Conservation (phyloP, 2,797 vertebrate species). For the Tenualosa thibaudeaui region DNA sequence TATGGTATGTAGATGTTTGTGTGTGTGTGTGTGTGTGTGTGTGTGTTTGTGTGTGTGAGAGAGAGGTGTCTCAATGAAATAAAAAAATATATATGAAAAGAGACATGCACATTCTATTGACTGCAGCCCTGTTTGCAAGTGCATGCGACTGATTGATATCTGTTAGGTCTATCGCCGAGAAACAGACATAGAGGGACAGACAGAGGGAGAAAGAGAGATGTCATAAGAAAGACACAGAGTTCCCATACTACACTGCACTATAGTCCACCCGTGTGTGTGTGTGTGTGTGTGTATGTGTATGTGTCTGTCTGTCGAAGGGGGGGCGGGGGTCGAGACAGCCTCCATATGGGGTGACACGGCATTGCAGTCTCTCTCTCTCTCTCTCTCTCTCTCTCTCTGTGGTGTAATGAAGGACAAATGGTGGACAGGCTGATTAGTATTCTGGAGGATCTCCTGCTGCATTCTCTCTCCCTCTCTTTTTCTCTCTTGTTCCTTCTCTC, state of each 20-base stretch:
- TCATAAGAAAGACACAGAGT: neutral
- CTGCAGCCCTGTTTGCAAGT: neutral
- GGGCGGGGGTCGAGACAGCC: constrained; percentile 17
- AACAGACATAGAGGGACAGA: neutral
- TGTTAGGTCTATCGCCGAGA: neutral
- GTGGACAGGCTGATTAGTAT: constrained; percentile 75
- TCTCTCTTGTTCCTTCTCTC: constrained; percentile 26
- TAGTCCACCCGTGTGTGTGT: neutral
- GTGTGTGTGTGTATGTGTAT: constrained; percentile 29
- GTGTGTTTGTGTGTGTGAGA: constrained; percentile 1
- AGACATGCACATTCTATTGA: neutral
- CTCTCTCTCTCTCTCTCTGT: constrained; percentile 45
- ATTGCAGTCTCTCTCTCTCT: constrained; percentile 53
- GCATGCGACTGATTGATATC: neutral
- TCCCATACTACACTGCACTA: neutral
- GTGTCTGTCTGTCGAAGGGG: constrained; percentile 23
- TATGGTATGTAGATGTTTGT: neutral
- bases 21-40: constrained; percentile 3
- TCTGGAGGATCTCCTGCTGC: constrained; percentile 62
- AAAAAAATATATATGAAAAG: neutral
- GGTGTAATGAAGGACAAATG: constrained; percentile 76
- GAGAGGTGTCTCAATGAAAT: neutral
- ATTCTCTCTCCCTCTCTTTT: constrained; percentile 52
- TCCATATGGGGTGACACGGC: neutral
- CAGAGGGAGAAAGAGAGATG: neutral